Evolutionary conservation across 1,140 invertebrate species (phyloP), one percentile per base, ranked within the genome.

Genomic region (Wiebesia pumilae): DNA sequence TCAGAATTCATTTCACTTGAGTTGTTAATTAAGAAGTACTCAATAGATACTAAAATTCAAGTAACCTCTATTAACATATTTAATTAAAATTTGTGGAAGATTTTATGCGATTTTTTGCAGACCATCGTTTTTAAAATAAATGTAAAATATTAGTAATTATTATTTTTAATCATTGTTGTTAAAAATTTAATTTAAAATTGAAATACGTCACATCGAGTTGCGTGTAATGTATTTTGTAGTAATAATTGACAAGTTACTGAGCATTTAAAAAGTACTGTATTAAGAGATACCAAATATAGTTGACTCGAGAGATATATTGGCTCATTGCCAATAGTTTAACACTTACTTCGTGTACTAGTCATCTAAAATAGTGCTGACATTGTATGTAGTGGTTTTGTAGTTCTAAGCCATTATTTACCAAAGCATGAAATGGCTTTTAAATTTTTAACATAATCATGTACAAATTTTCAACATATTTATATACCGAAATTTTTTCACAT

Each of bases 341-440:
- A n/a, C 38, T 75, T 75, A 40, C 7, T 40, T 43, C 24, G 27
- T 43, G 38, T 43, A 75, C 21, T 21, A 43, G 38, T 43, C 3
- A 75, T 75, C 21, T 75, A 38, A 43, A 43, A 75, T 43, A 24
- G 38, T 75, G 30, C 35, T 73, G 6, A 73, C 38, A 73, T 43
- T 40, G 35, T 40, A 38, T 30, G 24, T 27, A 73, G 38, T 27
- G 38, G 71, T 43, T 73, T 40, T 73, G 24, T 40, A 40, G 3
- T 40, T 40, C 38, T 73, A 40, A 73, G 19, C 6, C 71, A 12
- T 40, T 73, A 73, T 40, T 73, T 40, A 73, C 38, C 38, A 73
- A 40, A 40, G 71, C 71, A 73, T 73, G 71, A 73, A 73, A 73
- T 40, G 24, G 71, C 71, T 73, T 73, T 38, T 38, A 73, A 73